Base-by-base conservation (phyloP, 2,797 vertebrate species). In the Manis crassicaudata region DNA sequence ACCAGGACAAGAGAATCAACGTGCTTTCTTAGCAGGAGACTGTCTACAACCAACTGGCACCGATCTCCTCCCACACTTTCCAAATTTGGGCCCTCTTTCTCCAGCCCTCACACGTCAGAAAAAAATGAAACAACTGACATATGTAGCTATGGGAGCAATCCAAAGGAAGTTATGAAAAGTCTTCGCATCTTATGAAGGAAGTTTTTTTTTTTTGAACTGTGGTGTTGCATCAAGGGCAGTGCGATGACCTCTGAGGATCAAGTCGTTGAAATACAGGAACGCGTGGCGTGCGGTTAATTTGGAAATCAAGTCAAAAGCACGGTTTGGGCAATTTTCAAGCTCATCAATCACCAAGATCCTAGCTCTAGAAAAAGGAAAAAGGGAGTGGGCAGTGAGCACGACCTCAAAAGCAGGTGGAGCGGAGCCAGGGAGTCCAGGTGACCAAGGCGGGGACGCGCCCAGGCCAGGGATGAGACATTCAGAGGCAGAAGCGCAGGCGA, bases 291-390 rank as follows among this genome's bases (percentile, higher is more conserved):
- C 27, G 6, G 65, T 60, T 40, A 63, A 73, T 60, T 63, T 87
- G 68, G 56, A 75, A 95, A 94, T 80, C 37, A 60, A 88, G 40
- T 25, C 20, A 46, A 79, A 96, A 60, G 68, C 62, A 17, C 17
- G 11, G 52, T 62, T 40, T 40, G 40, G 25, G 25, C 20, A 35
- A 14, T 56, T 35, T 77, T 35, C 63, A 70, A 58, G 62, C 27
- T 96, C 35, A 32, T 77, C 56, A 9, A 40, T 70, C 21, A 13
- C 37, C 5, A 11, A 84, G 52, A 58, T 32, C 35, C 65, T 14
- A 82, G 40, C 2, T 76, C 54, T 60, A 54, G 58, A 20, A 62
- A 82, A 6, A 73, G 40, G 5, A 35, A 77, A 40, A 2, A 6
- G 37, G 62, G 7, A 4, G 10, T 29, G 4, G 1, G 35, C 6